phyloP scores from a whole-genome alignment of 2,797 vertebrate genomes.

The Pitangus sulphuratus region DNA sequence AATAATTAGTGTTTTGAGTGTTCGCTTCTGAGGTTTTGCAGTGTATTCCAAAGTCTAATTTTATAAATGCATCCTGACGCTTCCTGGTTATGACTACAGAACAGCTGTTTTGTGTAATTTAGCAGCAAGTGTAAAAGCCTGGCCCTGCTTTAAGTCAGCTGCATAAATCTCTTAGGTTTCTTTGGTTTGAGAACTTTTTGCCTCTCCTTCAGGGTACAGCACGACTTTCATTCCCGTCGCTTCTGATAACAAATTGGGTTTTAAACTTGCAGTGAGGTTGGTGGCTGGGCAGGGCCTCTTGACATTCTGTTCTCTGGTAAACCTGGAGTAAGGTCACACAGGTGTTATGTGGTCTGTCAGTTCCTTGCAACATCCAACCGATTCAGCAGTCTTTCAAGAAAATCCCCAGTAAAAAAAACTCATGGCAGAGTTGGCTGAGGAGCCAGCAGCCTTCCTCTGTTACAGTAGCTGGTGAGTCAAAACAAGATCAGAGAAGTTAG shows the following conservation, averaged over 20 bases:
- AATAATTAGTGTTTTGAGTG: slow-evolving; percentile 48
- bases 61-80: background rate
- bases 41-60: slow-evolving; percentile 6
- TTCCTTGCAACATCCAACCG: background rate
- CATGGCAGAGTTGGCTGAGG: background rate
- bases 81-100: background rate
- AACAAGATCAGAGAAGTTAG: background rate
- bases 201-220: background rate
- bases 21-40: background rate
- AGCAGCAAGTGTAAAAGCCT: background rate
- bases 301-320: background rate
- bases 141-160: background rate
- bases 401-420: background rate
- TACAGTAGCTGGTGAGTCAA: background rate
- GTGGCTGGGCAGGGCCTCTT: background rate
- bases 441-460: background rate
- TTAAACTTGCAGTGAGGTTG: background rate
- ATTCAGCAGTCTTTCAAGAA: background rate
- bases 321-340: background rate
- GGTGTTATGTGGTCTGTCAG: accelerated
- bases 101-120: slow-evolving; percentile 33
- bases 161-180: background rate
- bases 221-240: background rate
- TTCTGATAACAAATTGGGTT: background rate
- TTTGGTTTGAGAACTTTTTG: background rate